Evolutionary conservation across 2,888 invertebrate genomes (phyloP).

Genomic region (Neoscelio sp.): DNA sequence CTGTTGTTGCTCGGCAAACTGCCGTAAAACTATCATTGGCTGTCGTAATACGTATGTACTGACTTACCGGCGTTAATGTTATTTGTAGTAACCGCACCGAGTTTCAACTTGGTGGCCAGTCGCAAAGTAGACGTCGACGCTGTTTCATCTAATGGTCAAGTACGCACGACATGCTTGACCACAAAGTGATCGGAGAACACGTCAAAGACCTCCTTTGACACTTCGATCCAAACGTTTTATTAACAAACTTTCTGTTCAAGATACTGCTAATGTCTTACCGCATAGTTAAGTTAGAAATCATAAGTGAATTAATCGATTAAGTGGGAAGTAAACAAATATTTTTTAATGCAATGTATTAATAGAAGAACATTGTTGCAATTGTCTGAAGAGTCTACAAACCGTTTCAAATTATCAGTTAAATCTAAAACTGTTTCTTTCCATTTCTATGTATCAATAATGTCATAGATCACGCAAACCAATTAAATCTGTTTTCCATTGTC

Average conservation of each 20-base stretch:
- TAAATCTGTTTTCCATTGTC: too few species aligned
- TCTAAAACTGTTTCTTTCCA: too few species aligned
- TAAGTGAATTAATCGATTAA: too few species aligned
- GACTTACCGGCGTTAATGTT: conserved; percentile 78
- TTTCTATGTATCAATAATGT: too few species aligned
- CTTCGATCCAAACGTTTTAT: conserved; percentile 56
- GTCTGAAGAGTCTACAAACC: too few species aligned
- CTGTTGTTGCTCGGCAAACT: conserved; percentile 79
- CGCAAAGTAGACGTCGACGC: conserved; percentile 70
- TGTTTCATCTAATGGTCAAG: conserved; percentile 80
- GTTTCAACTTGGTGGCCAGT: conserved; percentile 72
- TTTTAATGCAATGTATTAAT: too few species aligned
- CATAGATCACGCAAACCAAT: too few species aligned
- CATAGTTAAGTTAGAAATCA: too few species aligned
- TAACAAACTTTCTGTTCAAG: conserved; percentile 46
- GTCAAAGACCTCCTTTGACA: conserved; percentile 66
- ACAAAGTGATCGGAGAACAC: conserved; percentile 78
- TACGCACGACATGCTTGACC: conserved; percentile 77
- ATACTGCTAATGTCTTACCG: conserved; percentile 16
- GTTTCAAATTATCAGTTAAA: too few species aligned
- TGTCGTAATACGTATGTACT: conserved; percentile 57
- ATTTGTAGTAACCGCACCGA: conserved; percentile 78
- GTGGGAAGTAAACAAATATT: too few species aligned
- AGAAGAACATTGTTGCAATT: too few species aligned
- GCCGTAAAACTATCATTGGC: conserved; percentile 78